A percentile compares a stretch with the other conserved stretches of the same genome.
Evolutionary conservation across 30 jellyfish, hydroid and myxozoan species (phyloP).

Genomic region (Mastigias papua): DNA sequence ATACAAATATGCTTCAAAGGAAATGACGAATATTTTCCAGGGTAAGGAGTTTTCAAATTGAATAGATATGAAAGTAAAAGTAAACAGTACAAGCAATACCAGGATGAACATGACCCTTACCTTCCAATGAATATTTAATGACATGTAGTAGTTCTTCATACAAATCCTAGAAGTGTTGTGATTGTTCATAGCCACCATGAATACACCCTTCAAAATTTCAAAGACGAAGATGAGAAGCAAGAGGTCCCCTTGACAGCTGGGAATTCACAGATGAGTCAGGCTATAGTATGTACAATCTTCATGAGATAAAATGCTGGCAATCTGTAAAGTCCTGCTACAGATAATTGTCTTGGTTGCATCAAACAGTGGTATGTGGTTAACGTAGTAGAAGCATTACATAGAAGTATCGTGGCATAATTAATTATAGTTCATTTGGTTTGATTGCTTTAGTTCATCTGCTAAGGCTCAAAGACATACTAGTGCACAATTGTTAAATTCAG

Average conservation of each 20-base stretch:
- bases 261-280: not conserved
- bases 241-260: not conserved
- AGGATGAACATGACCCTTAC: slow-evolving; percentile 11
- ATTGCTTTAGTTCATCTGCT: not conserved
- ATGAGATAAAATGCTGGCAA: not conserved
- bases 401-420: too few species aligned
- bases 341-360: not conserved
- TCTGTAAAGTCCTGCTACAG: not conserved
- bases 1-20: too few species aligned
- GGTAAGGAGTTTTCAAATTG: too few species aligned
- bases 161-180: not conserved
- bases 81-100: not conserved
- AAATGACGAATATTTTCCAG: too few species aligned
- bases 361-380: not conserved
- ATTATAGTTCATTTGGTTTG: not conserved
- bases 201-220: slow-evolving; percentile 1
- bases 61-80: not conserved
- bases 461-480: not conserved
- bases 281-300: not conserved
- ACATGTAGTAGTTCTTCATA: not conserved
- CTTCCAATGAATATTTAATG: slow-evolving; percentile 3
- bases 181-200: slow-evolving; percentile 59
- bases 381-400: not conserved
- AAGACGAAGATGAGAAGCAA: not conserved
- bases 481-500: not conserved